A percentile compares a stretch with the other conserved stretches of the same genome.
phyloP scores from a whole-genome alignment of 2,888 invertebrate genomes.

The Alcis repandata region DNA sequence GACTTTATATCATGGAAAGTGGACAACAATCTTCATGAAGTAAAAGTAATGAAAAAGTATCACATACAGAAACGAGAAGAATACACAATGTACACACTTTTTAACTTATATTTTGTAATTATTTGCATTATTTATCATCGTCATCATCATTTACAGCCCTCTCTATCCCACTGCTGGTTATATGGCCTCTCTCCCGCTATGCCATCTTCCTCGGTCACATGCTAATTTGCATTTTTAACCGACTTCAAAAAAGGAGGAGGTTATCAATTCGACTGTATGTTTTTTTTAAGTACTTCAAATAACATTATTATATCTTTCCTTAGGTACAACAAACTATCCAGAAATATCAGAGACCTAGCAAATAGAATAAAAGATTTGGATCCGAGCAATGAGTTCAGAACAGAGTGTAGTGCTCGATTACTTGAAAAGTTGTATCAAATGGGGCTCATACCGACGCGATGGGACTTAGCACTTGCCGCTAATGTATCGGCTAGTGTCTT shows the following conservation, averaged over 20 bases:
- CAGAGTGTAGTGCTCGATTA: conserved; percentile 92
- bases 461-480: conserved; percentile 93
- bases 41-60: conserved; percentile 95
- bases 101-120: neutral
- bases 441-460: conserved; percentile 95
- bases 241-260: too few relatives aligned
- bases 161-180: too few relatives aligned
- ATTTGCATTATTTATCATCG: too few relatives aligned
- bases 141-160: too few relatives aligned
- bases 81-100: conserved; percentile 90
- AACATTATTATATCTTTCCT: conserved; percentile 4
- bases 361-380: conserved; percentile 96
- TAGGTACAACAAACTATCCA: conserved; percentile 96
- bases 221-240: too few relatives aligned
- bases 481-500: conserved; percentile 96
- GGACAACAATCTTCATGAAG: conserved; percentile 97
- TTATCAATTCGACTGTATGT: too few relatives aligned
- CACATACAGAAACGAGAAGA: conserved; percentile 97
- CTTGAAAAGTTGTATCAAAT: conserved; percentile 96
- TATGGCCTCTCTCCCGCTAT: too few relatives aligned
- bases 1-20: too few relatives aligned
- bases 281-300: too few relatives aligned
- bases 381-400: conserved; percentile 92
- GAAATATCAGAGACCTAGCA: conserved; percentile 94
- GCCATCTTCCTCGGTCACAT: too few relatives aligned